phyloP scores from a whole-genome alignment of 2,113 vertebrate genomes.

The Ammodytes marinus region DNA sequence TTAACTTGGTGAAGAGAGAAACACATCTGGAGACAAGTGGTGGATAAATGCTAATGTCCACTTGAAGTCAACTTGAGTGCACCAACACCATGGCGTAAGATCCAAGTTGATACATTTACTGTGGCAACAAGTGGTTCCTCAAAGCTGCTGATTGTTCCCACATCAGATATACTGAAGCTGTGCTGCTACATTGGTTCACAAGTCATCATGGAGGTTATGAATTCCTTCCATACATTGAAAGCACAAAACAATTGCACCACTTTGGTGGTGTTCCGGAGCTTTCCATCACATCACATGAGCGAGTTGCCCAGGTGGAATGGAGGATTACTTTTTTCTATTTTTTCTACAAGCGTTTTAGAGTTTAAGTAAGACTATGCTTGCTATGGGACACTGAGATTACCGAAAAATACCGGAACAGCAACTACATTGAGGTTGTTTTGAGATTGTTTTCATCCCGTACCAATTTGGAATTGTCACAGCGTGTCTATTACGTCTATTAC shows the following conservation, averaged over 20 bases:
- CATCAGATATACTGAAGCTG: conserved; percentile 39
- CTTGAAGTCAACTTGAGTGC: conserved; percentile 17
- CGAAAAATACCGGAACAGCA: neutral
- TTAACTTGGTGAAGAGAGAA: conserved; percentile 26
- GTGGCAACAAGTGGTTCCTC: conserved; percentile 13
- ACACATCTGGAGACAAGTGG: conserved; percentile 69
- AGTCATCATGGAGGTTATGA: conserved; percentile 25
- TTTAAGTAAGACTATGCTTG: too few species aligned
- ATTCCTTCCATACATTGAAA: neutral
- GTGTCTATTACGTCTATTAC: neutral
- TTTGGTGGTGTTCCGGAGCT: neutral
- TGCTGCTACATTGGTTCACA: conserved; percentile 51
- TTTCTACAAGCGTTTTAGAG: too few species aligned
- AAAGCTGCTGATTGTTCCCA: conserved; percentile 23
- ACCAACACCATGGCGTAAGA: conserved; percentile 12
- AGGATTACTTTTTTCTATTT: neutral
- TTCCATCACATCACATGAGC: neutral
- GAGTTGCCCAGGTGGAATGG: neutral
- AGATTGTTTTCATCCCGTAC: neutral
- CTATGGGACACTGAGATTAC: neutral
- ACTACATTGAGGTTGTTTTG: neutral
- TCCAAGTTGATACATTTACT: conserved; percentile 44
- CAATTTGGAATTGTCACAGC: neutral
- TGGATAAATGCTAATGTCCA: conserved; percentile 32
- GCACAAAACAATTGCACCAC: neutral